phyloP scores from a whole-genome alignment of 2,888 invertebrate species.

The Drosophila mimica region DNA sequence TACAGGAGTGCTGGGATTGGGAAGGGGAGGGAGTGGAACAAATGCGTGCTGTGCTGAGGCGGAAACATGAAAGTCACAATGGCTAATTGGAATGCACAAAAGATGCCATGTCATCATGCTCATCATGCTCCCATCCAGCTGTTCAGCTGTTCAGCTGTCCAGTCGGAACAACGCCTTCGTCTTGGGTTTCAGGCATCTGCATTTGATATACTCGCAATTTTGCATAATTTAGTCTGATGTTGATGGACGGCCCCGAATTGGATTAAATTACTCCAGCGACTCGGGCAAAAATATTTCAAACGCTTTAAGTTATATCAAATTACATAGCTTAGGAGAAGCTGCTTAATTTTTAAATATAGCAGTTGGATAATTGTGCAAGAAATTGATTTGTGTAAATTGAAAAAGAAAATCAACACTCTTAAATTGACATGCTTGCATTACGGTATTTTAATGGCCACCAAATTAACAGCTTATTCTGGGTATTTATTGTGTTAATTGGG shows the following conservation, averaged over 20 bases:
- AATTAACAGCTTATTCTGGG: not conserved
- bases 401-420: not conserved
- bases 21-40: not conserved
- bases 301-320: constrained; percentile 5
- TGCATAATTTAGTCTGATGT: constrained; percentile 39
- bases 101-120: constrained; percentile 56
- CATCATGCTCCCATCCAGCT: constrained; percentile 35
- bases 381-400: not conserved
- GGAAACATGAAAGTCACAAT: constrained; percentile 68
- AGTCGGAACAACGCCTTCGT: constrained; percentile 30
- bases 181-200: constrained; percentile 26
- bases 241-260: constrained; percentile 27
- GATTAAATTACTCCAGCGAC: constrained; percentile 25
- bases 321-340: not conserved
- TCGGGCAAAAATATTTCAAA: not conserved
- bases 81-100: constrained; percentile 59
- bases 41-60: constrained; percentile 25
- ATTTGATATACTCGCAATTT: constrained; percentile 33
- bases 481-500: not conserved
- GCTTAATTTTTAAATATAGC: not conserved
- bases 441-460: not conserved
- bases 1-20: constrained; percentile 11
- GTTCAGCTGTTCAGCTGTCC: constrained; percentile 43
- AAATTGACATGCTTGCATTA: not conserved
- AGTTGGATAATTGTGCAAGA: not conserved